These are phyloP conservation scores for Papilio xuthus DNA, from an alignment of 1,140 invertebrate genomes.

Conservation along the genomic window DNA sequence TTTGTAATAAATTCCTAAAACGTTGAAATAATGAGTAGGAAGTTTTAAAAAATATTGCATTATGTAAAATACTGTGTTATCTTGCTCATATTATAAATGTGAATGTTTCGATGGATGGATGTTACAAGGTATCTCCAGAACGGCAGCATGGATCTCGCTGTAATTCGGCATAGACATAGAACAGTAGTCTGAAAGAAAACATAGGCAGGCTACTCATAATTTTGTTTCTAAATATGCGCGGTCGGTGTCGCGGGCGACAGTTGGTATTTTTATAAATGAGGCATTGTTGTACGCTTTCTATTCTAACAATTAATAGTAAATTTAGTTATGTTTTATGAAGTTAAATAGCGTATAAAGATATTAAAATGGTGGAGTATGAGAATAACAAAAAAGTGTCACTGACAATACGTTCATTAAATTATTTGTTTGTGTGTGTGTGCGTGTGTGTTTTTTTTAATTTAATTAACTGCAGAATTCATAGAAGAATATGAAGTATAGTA, in stretches of 20 bases:
- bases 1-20: not conserved
- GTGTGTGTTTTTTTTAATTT: no score
- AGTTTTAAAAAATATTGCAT: slow-evolving; percentile 10
- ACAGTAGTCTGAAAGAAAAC: no score
- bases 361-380: not conserved
- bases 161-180: no score
- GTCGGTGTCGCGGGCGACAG: no score
- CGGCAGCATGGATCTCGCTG: no score
- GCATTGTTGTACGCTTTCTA: not conserved
- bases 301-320: not conserved
- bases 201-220: no score
- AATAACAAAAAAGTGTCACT: not conserved
- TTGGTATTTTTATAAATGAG: not conserved
- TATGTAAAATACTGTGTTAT: not conserved
- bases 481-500: not conserved
- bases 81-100: no score
- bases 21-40: not conserved
- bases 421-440: not conserved
- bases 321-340: not conserved
- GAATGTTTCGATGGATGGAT: no score
- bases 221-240: no score
- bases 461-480: not conserved
- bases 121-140: no score
- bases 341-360: not conserved
- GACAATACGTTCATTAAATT: not conserved